Percentiles rank a stretch among this genome's conserved stretches.
Evolutionary conservation across 2,797 vertebrate genomes (phyloP).

Genomic region (Natrix natrix): DNA sequence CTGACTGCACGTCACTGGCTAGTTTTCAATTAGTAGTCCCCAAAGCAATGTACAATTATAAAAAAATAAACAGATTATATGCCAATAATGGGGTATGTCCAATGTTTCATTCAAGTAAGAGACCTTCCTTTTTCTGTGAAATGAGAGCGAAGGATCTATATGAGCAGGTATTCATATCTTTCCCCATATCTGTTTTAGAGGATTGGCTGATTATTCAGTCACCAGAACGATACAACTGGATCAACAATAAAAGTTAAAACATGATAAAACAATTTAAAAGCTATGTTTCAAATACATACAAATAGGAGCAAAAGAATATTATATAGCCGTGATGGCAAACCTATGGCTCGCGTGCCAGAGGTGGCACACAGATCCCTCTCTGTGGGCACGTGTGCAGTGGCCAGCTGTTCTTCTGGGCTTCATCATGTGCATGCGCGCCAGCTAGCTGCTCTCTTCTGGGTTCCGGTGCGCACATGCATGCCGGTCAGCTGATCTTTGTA

Average conservation of each 20-base stretch:
- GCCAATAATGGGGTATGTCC: background rate
- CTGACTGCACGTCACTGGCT: no score
- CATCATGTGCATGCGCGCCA: no score
- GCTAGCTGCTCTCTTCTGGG: no score
- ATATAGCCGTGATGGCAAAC: background rate
- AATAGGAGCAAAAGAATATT: background rate
- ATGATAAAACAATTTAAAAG: background rate
- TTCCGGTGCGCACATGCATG: no score
- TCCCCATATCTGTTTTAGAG: background rate
- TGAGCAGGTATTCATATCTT: background rate
- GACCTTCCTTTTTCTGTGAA: background rate
- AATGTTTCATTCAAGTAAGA: background rate
- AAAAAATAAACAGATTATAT: background rate
- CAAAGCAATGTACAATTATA: background rate
- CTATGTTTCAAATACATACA: background rate
- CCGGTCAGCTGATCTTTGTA: no score
- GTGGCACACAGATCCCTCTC: no score
- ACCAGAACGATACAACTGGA: background rate
- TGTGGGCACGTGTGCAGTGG: no score
- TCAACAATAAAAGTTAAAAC: background rate
- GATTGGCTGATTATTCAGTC: background rate
- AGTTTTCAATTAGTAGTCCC: background rate
- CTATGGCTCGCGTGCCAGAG: no score
- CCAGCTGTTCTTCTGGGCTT: no score
- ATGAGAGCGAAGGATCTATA: background rate